Conservation (phyloP, 2,113 vertebrate genomes). For the Dinomys branickii region DNA sequence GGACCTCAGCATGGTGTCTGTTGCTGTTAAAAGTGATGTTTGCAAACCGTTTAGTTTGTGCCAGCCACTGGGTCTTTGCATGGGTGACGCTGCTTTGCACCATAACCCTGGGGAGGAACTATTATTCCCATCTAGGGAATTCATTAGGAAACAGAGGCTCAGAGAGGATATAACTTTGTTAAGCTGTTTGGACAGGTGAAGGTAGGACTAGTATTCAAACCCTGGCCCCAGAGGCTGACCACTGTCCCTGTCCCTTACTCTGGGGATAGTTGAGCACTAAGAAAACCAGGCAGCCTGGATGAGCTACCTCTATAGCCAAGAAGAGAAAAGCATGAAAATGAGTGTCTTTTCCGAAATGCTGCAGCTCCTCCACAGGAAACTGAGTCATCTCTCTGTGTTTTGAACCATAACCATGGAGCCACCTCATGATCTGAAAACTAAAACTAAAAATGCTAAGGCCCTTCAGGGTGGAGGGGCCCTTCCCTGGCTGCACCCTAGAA, state of each 20-base stretch:
- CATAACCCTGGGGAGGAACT: not conserved
- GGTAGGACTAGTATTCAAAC: not conserved
- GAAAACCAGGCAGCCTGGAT: not conserved
- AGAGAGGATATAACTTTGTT: not conserved
- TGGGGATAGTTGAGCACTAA: not conserved
- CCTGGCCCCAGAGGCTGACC: not conserved
- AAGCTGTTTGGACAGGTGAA: not conserved
- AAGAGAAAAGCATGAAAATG: not conserved
- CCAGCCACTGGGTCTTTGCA: not conserved
- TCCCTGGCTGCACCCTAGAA: not conserved
- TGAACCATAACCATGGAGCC: slow-evolving; percentile 36
- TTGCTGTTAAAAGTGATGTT: not conserved
- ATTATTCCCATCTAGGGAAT: not conserved
- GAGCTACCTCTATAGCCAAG: not conserved
- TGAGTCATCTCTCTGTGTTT: slow-evolving; percentile 78
- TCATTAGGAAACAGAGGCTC: not conserved
- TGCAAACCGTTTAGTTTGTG: not conserved
- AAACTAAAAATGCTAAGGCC: slow-evolving; percentile 19
- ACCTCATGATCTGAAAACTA: slow-evolving; percentile 37
- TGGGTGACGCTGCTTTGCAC: not conserved
- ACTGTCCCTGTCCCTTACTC: not conserved
- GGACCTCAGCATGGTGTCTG: not conserved
- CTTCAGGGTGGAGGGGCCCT: not conserved
- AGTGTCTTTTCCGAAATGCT: slow-evolving; percentile 54
- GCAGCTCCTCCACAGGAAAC: slow-evolving; percentile 69